A percentile compares a stretch with the other conserved stretches of the same genome.
phyloP scores from a whole-genome alignment of 2,888 invertebrate genomes.

The Acrobasis repandana region DNA sequence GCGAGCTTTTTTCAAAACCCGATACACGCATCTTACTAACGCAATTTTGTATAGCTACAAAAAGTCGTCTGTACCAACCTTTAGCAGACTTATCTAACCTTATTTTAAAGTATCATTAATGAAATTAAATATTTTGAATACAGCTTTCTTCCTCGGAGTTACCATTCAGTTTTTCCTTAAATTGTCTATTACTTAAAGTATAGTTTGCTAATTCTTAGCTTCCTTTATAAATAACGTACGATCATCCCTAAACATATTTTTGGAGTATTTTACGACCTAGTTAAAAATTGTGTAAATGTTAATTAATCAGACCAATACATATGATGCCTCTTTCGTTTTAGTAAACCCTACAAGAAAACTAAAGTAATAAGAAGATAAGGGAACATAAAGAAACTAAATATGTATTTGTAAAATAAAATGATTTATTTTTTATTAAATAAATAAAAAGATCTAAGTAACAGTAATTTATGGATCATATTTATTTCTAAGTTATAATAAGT shows the following conservation, averaged over 20 bases:
- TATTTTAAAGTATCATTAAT: no score
- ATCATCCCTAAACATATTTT: constrained; percentile 5
- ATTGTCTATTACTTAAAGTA: constrained; percentile 52
- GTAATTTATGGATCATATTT: constrained; percentile 42
- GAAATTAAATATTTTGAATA: no score
- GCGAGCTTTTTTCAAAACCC: background rate
- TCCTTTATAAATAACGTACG: constrained; percentile 21
- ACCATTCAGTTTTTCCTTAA: background rate
- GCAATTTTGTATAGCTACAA: background rate
- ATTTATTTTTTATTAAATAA: constrained; percentile 55
- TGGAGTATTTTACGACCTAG: constrained; percentile 7
- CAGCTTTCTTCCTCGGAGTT: no score
- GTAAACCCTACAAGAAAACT: constrained; percentile 9
- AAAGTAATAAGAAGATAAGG: constrained; percentile 42
- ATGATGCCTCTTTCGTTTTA: constrained; percentile 3
- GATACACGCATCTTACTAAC: background rate
- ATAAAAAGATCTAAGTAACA: constrained; percentile 45
- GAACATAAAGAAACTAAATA: constrained; percentile 42
- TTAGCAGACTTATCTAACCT: no score
- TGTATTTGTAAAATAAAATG: constrained; percentile 43
- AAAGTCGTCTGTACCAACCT: background rate
- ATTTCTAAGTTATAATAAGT: constrained; percentile 42
- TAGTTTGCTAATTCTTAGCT: constrained; percentile 36
- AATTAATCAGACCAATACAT: constrained; percentile 24
- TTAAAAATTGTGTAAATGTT: constrained; percentile 8